phyloP scores from a whole-genome alignment of 2,888 invertebrate genomes.

The Tenthredo mesomela region DNA sequence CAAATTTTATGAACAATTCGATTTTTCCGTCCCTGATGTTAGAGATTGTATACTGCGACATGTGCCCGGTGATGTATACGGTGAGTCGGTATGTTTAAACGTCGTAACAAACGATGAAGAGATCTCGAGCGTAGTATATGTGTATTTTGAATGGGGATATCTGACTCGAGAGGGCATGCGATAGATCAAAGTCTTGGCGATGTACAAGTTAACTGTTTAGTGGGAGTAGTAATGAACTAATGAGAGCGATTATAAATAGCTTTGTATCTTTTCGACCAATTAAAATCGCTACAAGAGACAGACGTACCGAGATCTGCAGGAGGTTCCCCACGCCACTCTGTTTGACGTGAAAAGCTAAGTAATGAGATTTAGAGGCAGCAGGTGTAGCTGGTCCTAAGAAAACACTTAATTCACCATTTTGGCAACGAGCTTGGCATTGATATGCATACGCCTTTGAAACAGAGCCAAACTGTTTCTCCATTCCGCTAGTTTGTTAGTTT shows the following conservation, averaged over 20 bases:
- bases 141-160: conserved; percentile 13
- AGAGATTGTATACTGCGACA: not conserved
- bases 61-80: not conserved
- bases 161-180: not conserved
- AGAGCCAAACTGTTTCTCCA: conserved; percentile 47
- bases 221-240: conserved; percentile 70
- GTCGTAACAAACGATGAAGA: not conserved
- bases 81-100: not conserved
- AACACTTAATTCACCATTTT: conserved; percentile 69
- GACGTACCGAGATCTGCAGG: conserved; percentile 57
- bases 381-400: conserved; percentile 68
- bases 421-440: conserved; percentile 61
- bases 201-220: conserved; percentile 38
- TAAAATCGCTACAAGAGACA: conserved; percentile 72
- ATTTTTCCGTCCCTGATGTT: not conserved
- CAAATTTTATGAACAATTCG: not conserved
- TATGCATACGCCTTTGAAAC: conserved; percentile 56
- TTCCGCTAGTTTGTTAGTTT: conserved; percentile 50
- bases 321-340: conserved; percentile 59
- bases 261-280: conserved; percentile 70
- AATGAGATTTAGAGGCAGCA: conserved; percentile 76
- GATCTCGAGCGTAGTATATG: not conserved
- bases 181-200: conserved; percentile 43
- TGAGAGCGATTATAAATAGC: conserved; percentile 72
- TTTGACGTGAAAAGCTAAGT: conserved; percentile 66